Evolutionary conservation across 2,888 invertebrate species (phyloP), one percentile per base, ranked within the genome.

Genomic region (Oscheius sp.): DNA sequence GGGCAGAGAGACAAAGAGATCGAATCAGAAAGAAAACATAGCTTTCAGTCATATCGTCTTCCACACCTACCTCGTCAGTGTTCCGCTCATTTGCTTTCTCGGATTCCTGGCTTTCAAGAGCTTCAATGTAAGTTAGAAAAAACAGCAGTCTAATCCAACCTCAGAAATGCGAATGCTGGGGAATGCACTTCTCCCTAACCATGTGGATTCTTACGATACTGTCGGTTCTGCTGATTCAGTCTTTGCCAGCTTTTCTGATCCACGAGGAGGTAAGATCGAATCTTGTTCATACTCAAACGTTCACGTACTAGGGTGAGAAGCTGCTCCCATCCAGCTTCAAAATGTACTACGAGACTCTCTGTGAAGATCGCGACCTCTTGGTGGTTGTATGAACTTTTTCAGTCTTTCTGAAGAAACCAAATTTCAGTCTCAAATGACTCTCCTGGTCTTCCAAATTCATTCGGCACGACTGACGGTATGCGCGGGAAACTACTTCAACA

Each of bases 401-500:
- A 32, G 9, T 29, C 3, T 29, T 21, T 55, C 32, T 50, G 33
- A 65, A 47, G 48, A 32, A 37, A 2, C 35, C 2, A 35, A 68
- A 2, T 37, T 80, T 59, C 73, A 82, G 79, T 60, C 79, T 21
- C 82, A 82, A 77, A 82, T 82, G 82, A 79, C 77, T 3, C 79
- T 80, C 59, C 74, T 82, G 68, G 76, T 79, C 13, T 78, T 80
- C 66, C 82, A 82, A 80, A 82, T 82, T 21, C 78, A 80, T 71
- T 77, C 82, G 7, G 79, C 81, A 3, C 76, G 76, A 60, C 70
- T 82, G 29, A 80, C 82, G 9, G 73, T 82, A 4, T 76, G 79
- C 3, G 82, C 82, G 55, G 79, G 80, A 72, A 77, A 81, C 75
- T 82, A 78, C 70, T 82, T 82, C 75, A 76, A 78, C 71, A 82